Conservation (phyloP, 2,888 invertebrate genomes). For the Artemia sp. region DNA sequence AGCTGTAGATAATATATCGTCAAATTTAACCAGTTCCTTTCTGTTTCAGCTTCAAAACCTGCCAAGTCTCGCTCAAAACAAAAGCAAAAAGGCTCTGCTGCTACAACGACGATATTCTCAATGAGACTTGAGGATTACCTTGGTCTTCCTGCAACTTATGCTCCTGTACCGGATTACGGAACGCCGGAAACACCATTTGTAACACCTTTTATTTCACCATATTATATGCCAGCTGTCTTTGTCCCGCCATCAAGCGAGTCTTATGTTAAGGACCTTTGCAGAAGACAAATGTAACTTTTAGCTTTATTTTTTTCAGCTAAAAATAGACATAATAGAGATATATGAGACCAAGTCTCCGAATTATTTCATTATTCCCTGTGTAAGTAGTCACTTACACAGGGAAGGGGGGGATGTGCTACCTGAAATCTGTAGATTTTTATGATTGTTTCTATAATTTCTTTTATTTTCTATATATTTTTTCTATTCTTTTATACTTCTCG, state of each 20-base stretch:
- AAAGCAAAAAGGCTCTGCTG: slow-evolving; percentile 7
- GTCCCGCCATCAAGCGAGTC: slow-evolving; percentile 12
- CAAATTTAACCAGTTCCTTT: background rate
- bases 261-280: background rate
- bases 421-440: too few relatives aligned
- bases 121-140: slow-evolving; percentile 14
- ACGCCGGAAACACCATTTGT: slow-evolving; percentile 6
- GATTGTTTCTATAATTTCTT: too few relatives aligned
- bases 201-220: background rate
- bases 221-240: slow-evolving; percentile 4
- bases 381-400: too few relatives aligned
- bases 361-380: too few relatives aligned
- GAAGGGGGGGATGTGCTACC: too few relatives aligned
- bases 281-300: slow-evolving; percentile 2
- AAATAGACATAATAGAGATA: too few relatives aligned
- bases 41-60: slow-evolving; percentile 8
- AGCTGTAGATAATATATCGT: too few relatives aligned
- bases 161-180: slow-evolving; percentile 8
- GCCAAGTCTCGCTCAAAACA: background rate
- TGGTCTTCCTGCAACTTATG: slow-evolving; percentile 7
- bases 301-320: too few relatives aligned
- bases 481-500: too few relatives aligned
- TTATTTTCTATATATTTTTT: too few relatives aligned
- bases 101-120: slow-evolving; percentile 11
- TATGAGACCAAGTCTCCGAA: too few relatives aligned